These are phyloP conservation scores for Mus pahari DNA, from an alignment of 2,113 vertebrate species.

Conservation along the genomic window DNA sequence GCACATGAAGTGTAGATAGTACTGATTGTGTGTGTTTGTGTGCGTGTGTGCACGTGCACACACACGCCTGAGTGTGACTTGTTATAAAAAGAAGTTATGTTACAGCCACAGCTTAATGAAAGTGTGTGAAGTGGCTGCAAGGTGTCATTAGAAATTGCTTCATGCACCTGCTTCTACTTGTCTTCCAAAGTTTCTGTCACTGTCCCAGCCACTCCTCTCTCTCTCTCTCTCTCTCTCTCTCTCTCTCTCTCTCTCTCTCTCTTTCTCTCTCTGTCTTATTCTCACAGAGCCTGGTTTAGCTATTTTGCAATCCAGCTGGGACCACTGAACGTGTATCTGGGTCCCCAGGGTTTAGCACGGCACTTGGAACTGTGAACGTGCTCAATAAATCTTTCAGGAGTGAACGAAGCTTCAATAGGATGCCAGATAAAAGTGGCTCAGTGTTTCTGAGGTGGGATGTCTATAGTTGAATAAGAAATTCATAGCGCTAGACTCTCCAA, in stretches of 20 bases:
- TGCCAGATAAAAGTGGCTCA: neutral
- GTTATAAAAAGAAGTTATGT: neutral
- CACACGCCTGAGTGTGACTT: too few relatives aligned
- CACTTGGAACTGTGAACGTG: neutral
- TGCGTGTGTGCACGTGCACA: too few relatives aligned
- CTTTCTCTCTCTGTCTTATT: neutral
- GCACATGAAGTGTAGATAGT: neutral
- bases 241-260: too few relatives aligned
- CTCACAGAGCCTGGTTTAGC: neutral
- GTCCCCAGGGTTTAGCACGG: neutral
- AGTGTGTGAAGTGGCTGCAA: neutral
- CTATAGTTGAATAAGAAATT: neutral
- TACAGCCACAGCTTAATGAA: neutral
- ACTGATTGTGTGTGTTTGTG: neutral
- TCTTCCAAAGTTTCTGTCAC: neutral
- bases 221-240: too few relatives aligned
- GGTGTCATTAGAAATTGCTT: neutral
- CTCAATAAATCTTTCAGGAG: slow-evolving; percentile 25
- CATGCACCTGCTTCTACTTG: neutral
- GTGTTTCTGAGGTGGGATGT: neutral
- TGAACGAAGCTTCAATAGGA: slow-evolving; percentile 6
- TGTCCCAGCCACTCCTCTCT: too few relatives aligned
- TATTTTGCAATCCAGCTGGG: neutral
- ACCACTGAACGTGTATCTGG: neutral
- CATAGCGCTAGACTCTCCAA: neutral